Conservation (phyloP, 2,113 vertebrate genomes). For the Mirounga angustirostris region DNA sequence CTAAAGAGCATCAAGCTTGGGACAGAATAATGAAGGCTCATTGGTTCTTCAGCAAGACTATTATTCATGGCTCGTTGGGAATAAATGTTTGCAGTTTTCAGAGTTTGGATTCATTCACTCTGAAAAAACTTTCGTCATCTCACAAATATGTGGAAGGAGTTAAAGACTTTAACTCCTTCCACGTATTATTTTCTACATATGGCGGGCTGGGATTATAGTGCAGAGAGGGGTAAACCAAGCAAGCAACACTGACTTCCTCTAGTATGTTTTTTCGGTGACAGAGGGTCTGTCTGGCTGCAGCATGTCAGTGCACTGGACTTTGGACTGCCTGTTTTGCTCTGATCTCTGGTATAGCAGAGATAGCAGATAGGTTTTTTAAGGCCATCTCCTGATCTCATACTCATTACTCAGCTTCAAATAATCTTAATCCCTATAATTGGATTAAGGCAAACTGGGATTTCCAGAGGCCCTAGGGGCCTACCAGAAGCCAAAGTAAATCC, state of each 20-base stretch:
- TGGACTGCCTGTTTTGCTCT: neutral
- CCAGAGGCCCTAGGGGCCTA: neutral
- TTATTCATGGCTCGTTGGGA: neutral
- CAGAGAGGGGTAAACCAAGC: neutral
- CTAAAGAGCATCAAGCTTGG: neutral
- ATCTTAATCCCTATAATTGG: constrained; percentile 25
- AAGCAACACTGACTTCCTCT: neutral
- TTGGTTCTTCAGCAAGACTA: neutral
- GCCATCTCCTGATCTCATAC: neutral
- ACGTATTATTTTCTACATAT: neutral
- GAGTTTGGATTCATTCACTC: neutral
- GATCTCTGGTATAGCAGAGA: neutral
- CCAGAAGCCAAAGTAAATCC: neutral
- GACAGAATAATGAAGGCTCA: neutral
- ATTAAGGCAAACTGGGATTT: neutral
- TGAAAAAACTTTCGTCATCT: neutral
- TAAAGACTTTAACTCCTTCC: neutral
- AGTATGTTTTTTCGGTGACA: fast-evolving
- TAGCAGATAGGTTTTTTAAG: neutral
- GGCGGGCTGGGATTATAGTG: neutral
- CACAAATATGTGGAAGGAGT: neutral
- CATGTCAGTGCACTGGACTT: no score
- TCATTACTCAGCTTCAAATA: neutral
- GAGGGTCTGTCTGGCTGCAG: neutral
- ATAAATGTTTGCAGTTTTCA: neutral